These are phyloP conservation scores for Steinernema feltiae DNA, from an alignment of 1,140 invertebrate species.

Conservation along the genomic window DNA sequence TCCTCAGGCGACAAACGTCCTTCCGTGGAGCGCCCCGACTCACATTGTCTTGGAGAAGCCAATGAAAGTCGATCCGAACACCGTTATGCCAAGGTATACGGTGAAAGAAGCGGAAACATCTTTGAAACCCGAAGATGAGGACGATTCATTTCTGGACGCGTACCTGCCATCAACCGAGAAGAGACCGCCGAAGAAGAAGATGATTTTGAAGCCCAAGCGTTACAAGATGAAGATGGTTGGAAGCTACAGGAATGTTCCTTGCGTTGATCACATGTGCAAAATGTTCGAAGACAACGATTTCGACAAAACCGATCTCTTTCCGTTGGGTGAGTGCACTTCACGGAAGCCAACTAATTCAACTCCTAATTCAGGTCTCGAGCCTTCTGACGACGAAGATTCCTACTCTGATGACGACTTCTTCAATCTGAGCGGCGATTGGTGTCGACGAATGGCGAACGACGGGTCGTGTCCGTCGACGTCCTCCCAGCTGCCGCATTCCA, in stretches of 20 bases:
- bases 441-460: neutral
- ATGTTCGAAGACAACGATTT: slow-evolving; percentile 19
- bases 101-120: neutral
- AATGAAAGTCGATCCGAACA: neutral
- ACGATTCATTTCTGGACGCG: neutral
- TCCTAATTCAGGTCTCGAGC: slow-evolving; percentile 18
- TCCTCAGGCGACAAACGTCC: neutral
- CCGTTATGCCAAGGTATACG: neutral
- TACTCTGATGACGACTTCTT: slow-evolving; percentile 5
- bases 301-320: slow-evolving; percentile 17
- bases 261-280: slow-evolving; percentile 16
- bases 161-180: neutral
- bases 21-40: neutral
- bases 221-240: slow-evolving; percentile 10
- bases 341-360: neutral
- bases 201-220: neutral
- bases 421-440: neutral
- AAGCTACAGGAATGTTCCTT: neutral
- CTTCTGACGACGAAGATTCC: neutral
- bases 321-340: slow-evolving; percentile 3
- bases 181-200: slow-evolving; percentile 12
- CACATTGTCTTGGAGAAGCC: neutral
- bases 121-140: neutral
- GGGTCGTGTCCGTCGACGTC: neutral
- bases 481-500: neutral